Evolutionary conservation across 1,140 invertebrate species (phyloP).

Genomic region (Bradynema listronoti): DNA sequence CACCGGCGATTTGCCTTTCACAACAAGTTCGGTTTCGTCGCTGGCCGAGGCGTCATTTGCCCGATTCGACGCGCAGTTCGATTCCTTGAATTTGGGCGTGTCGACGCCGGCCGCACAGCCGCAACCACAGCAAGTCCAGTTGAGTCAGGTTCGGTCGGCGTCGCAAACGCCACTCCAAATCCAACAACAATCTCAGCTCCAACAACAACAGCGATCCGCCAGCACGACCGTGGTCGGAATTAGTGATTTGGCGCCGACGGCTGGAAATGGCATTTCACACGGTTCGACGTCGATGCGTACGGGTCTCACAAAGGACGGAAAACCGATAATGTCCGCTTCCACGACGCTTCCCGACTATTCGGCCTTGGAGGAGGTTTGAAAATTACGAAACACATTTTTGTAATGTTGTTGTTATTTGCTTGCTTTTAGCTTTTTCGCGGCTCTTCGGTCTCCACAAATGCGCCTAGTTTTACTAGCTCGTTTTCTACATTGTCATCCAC

Average conservation of each 20-base stretch:
- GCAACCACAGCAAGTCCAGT: conserved; percentile 4
- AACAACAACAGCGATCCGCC: not conserved
- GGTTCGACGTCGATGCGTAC: not conserved
- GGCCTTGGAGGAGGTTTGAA: conserved; percentile 13
- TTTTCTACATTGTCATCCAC: not conserved
- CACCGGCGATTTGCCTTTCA: conserved; percentile 14
- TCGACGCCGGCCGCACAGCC: not conserved
- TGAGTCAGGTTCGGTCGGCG: not conserved
- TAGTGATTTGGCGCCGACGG: not conserved
- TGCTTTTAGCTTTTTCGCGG: too few relatives aligned
- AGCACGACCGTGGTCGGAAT: not conserved
- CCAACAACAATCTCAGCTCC: not conserved
- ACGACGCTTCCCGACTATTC: conserved; percentile 14
- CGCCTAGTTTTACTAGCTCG: not conserved
- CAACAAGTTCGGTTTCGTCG: not conserved
- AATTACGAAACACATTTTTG: not conserved
- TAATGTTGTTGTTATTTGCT: not conserved
- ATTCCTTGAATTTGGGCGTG: not conserved
- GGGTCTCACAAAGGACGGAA: conserved; percentile 5
- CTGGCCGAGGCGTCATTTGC: not conserved
- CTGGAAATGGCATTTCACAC: not conserved
- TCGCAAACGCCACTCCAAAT: not conserved
- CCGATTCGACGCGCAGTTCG: conserved; percentile 1
- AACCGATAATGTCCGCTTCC: conserved; percentile 5
- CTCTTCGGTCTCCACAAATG: too few relatives aligned